Conservation (phyloP, 2,113 vertebrate species). For the Percina caprodes region DNA sequence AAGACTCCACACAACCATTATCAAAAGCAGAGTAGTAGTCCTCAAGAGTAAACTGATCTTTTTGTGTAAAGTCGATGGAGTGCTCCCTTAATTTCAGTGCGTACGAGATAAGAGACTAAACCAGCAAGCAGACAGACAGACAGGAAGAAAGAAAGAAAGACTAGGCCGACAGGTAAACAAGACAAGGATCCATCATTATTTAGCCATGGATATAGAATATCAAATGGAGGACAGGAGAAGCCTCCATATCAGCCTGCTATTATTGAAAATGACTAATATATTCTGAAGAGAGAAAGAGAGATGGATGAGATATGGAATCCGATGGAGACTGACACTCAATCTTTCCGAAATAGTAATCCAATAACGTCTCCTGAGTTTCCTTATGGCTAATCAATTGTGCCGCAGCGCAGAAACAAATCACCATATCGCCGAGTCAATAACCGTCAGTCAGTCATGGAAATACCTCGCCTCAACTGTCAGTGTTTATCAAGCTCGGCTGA, state of each 20-base stretch:
- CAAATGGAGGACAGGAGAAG: conserved; percentile 59
- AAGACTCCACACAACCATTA: background rate
- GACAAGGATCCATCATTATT: conserved; percentile 74
- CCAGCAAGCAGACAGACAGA: background rate
- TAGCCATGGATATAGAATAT: conserved; percentile 72
- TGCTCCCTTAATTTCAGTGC: background rate
- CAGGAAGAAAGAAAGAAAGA: conserved; percentile 9
- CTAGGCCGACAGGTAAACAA: conserved; percentile 56
- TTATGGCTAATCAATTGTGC: conserved; percentile 80
- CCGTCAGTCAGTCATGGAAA: conserved; percentile 75
- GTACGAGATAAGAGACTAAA: conserved; percentile 7
- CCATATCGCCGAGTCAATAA: conserved; percentile 73
- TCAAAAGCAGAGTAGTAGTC: background rate
- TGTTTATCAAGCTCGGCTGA: conserved; percentile 59
- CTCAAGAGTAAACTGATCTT: background rate
- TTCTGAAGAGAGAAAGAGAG: conserved; percentile 67
- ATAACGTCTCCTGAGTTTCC: conserved; percentile 77
- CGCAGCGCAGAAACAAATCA: conserved; percentile 77
- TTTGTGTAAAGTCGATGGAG: background rate
- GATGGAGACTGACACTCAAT: conserved; percentile 78
- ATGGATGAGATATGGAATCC: conserved; percentile 76
- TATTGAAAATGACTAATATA: conserved; percentile 80
- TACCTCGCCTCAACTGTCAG: conserved; percentile 64
- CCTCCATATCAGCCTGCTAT: conserved; percentile 59
- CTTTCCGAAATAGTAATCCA: conserved; percentile 78